phyloP scores from a whole-genome alignment of 2,113 vertebrate genomes.

The Garra rufa region DNA sequence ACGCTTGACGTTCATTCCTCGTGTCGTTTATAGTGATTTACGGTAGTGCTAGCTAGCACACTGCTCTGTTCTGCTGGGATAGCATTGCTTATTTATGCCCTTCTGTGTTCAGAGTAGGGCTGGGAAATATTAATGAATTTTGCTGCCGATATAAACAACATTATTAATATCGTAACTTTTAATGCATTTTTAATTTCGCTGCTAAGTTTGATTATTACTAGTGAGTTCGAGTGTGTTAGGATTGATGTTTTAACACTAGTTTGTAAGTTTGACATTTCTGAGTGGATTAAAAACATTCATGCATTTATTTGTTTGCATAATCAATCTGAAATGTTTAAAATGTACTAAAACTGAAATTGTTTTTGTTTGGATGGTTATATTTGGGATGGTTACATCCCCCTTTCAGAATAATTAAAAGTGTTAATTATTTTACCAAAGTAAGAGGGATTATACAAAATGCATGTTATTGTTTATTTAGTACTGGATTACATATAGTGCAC shows the following conservation, averaged over 20 bases:
- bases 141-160: neutral
- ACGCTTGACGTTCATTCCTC: neutral
- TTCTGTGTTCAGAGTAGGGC: neutral
- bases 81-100: neutral
- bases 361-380: neutral
- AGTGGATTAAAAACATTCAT: too few relatives aligned
- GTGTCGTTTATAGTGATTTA: slow-evolving; percentile 1
- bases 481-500: too few relatives aligned
- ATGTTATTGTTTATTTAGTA: too few relatives aligned
- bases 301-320: neutral
- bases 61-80: neutral
- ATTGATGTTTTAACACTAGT: neutral
- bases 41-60: neutral
- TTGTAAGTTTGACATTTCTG: neutral
- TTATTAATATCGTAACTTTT: neutral
- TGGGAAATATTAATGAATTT: neutral
- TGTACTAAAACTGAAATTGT: neutral
- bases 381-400: neutral
- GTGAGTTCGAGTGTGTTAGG: neutral
- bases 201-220: neutral
- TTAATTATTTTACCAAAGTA: too few relatives aligned
- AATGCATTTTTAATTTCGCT: neutral
- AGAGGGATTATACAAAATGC: too few relatives aligned
- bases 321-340: neutral
- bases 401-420: too few relatives aligned